These are phyloP conservation scores for Dolichallabes microphthalmus DNA, from an alignment of 2,113 vertebrate species.

Conservation along the genomic window DNA sequence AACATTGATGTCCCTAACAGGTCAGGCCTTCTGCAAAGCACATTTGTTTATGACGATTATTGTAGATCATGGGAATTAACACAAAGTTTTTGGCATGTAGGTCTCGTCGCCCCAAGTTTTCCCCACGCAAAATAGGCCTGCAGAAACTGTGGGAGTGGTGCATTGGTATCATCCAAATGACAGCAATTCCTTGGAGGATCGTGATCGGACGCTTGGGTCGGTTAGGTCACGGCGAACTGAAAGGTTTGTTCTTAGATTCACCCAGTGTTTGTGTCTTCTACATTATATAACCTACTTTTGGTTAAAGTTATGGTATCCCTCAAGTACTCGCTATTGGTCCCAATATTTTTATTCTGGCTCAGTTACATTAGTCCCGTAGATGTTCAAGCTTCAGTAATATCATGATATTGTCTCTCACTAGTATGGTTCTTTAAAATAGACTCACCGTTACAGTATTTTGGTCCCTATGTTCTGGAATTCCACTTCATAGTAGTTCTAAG, in stretches of 20 bases:
- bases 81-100: constrained; percentile 60
- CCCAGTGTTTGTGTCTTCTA: not conserved
- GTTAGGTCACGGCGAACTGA: constrained; percentile 91
- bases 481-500: not conserved
- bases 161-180: constrained; percentile 93
- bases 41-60: too few relatives aligned
- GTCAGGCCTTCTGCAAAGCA: constrained; percentile 59
- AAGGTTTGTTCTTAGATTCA: constrained; percentile 72
- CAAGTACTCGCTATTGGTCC: not conserved
- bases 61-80: not conserved
- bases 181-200: constrained; percentile 93
- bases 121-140: constrained; percentile 89
- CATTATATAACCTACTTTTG: not conserved
- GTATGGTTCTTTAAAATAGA: not conserved
- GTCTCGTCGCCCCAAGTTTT: constrained; percentile 86
- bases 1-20: constrained; percentile 95
- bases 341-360: not conserved
- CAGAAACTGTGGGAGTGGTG: constrained; percentile 99
- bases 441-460: not conserved
- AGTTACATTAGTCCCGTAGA: not conserved
- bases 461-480: not conserved
- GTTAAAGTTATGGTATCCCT: not conserved
- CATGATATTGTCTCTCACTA: not conserved
- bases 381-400: not conserved
- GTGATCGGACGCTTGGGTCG: constrained; percentile 95